Evolutionary conservation across 1,140 invertebrate species (phyloP), one percentile per base, ranked within the genome.

Genomic region (Drosophila pectinifera): DNA sequence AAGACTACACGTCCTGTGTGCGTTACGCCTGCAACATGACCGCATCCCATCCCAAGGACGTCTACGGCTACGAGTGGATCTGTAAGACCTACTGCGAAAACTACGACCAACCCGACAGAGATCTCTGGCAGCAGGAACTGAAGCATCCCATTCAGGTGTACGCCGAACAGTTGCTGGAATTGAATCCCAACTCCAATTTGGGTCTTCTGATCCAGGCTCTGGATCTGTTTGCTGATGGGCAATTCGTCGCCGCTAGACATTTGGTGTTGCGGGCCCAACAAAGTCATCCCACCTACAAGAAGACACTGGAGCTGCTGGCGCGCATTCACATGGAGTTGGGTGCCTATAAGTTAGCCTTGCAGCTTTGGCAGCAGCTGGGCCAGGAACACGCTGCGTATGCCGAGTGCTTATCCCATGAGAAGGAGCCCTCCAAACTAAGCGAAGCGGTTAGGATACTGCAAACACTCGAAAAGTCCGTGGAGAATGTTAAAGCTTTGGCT

Each of bases 131-230:
- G n/a, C 22, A 36, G 3, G 78, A 78, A 13, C 48, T 91, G 7
- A 49, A 57, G 22, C 13, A 48, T 7, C 67, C 81, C 10, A 94
- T 96, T 41, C 92, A 91, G 54, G 38, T 76, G 31, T 94, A 93
- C 73, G 93, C 91, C 59, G 90, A 93, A 34, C 79, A 81, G 59
- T 80, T 95, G 14, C 77, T 93, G 14, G 73, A 92, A 28, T 38
- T 94, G 0, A 93, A 95, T 85, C 38, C 92, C 58, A 93, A 94
- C 39, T 95, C 95, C 0, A 93, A 94, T 83, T 93, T 94, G 73
- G 95, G 92, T 13, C 77, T 93, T 18, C 91, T 95, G n/a, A 93
- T 95, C 39, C 94, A 94, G 92, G 94, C 94, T 31, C 93, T 95
- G n/a, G 81, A 93, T 67, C 85, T 92, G 10, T 94, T 93, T 90